phyloP scores from a whole-genome alignment of 2,888 invertebrate species.

The Capitulum mitella region DNA sequence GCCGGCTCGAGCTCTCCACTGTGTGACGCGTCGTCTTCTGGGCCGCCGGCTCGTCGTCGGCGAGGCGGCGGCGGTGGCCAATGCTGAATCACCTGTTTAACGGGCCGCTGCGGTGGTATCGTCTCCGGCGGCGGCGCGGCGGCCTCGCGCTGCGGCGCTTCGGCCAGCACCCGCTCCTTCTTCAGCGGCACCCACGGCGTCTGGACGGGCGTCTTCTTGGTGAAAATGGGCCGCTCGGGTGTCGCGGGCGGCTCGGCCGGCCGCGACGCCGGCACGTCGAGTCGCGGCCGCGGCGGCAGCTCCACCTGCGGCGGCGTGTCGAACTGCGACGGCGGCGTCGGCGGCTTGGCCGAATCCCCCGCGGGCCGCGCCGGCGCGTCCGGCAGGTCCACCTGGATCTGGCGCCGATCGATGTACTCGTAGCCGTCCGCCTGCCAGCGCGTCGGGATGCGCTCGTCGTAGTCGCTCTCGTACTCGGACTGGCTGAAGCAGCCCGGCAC shows the following conservation, averaged over 20 bases:
- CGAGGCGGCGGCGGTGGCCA: not conserved
- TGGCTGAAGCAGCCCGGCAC: constrained; percentile 35
- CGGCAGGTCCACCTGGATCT: constrained; percentile 23
- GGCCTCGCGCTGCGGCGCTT: not conserved
- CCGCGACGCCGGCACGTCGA: not conserved
- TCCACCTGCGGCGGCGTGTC: not conserved
- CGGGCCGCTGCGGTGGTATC: not conserved
- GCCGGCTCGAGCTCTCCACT: not conserved
- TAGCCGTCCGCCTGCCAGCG: constrained; percentile 35
- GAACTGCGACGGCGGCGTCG: constrained; percentile 1
- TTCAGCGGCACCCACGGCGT: not conserved
- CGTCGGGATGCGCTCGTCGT: constrained; percentile 44
- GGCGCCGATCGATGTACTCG: constrained; percentile 30
- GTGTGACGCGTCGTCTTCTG: not conserved
- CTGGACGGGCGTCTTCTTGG: constrained; percentile 3
- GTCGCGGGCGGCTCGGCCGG: not conserved
- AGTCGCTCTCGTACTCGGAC: constrained; percentile 61
- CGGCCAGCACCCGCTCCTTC: not conserved
- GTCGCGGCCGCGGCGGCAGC: not conserved
- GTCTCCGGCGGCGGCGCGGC: not conserved
- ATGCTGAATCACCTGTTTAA: not conserved
- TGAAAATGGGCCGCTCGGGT: constrained; percentile 13
- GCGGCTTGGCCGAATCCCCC: not conserved
- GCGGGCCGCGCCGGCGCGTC: not conserved
- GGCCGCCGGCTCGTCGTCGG: not conserved